These are phyloP conservation scores for Pterophyllum scalare DNA, from an alignment of 2,113 vertebrate genomes.

Conservation along the genomic window DNA sequence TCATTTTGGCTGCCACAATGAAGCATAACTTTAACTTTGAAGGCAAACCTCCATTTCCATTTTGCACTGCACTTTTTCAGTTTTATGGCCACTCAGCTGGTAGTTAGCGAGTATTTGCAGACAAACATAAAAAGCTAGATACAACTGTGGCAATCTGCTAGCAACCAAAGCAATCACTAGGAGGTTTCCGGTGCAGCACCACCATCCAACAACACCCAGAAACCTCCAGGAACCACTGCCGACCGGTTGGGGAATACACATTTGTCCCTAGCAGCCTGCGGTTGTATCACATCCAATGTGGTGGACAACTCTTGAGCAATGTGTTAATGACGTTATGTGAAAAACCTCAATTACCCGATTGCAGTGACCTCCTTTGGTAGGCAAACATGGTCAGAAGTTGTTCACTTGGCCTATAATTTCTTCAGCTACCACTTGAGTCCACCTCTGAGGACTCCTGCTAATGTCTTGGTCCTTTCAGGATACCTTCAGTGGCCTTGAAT, in stretches of 20 bases:
- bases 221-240: background rate
- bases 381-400: no score
- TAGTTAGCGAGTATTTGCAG: background rate
- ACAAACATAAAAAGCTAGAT: background rate
- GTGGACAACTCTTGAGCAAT: background rate
- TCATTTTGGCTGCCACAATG: background rate
- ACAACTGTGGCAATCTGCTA: no score
- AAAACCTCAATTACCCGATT: background rate
- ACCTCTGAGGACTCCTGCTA: no score
- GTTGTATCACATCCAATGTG: background rate
- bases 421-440: no score
- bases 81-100: background rate
- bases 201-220: background rate
- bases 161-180: background rate
- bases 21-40: background rate
- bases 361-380: no score
- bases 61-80: no score
- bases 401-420: no score
- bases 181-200: background rate
- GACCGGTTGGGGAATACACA: background rate
- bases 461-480: background rate
- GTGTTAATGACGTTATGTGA: background rate
- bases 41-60: no score
- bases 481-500: background rate
- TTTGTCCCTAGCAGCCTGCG: background rate